These are phyloP conservation scores for Setipinna tenuifilis DNA, from an alignment of 2,797 vertebrate genomes.

Conservation along the genomic window DNA sequence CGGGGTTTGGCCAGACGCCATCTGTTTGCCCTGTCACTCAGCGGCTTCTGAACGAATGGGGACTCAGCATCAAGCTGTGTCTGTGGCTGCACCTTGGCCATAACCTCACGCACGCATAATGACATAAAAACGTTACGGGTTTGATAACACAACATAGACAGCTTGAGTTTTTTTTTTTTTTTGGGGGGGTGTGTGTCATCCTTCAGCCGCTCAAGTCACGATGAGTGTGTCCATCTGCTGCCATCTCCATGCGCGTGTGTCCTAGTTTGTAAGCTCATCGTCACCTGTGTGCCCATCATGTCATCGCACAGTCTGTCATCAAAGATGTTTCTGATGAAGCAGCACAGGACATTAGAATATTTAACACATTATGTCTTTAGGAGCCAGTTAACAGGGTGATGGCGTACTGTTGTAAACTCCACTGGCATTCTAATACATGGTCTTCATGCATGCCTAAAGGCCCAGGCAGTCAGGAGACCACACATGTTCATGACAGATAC, in stretches of 20 bases:
- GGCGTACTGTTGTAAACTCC: too few relatives aligned
- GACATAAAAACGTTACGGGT: background rate
- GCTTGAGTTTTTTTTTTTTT: background rate
- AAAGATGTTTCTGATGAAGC: background rate
- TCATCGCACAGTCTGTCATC: background rate
- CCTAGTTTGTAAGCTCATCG: background rate
- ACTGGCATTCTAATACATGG: too few relatives aligned
- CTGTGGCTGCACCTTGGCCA: background rate
- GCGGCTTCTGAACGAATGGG: slow-evolving; percentile 65
- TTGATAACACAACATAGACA: slow-evolving; percentile 1
- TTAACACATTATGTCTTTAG: background rate
- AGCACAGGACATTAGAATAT: background rate
- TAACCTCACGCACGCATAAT: background rate
- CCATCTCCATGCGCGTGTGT: background rate
- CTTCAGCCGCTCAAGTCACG: background rate
- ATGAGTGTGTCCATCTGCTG: background rate
- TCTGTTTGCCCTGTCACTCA: slow-evolving; percentile 61
- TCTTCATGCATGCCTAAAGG: too few relatives aligned
- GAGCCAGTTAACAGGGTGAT: too few relatives aligned
- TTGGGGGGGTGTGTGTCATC: background rate
- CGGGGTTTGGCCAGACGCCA: slow-evolving; percentile 67
- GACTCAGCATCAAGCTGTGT: slow-evolving; percentile 51
- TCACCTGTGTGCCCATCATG: background rate
- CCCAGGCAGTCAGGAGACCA: background rate
- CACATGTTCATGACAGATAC: background rate